A percentile compares a stretch with the other conserved stretches of the same genome.
These are phyloP conservation scores for Camponotus fellah DNA, from an alignment of 2,888 invertebrate species.

Conservation along the genomic window DNA sequence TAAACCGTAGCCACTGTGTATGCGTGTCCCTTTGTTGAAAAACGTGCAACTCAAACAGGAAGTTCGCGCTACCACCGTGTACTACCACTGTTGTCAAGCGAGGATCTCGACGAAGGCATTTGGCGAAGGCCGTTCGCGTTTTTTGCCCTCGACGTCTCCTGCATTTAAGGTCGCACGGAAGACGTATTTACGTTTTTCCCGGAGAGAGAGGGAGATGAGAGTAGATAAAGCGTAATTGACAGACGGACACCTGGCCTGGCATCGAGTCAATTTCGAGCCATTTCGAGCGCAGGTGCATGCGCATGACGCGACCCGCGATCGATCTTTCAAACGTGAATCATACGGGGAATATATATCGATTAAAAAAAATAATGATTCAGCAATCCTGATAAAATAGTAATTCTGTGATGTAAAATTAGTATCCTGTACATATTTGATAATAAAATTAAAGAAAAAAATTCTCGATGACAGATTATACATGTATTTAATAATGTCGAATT, in stretches of 20 bases:
- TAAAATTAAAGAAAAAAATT: neutral
- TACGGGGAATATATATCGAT: slow-evolving; percentile 23
- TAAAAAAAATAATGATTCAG: neutral
- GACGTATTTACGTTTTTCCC: neutral
- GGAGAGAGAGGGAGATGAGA: too few relatives aligned
- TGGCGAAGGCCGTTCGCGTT: neutral
- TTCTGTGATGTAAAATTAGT: neutral
- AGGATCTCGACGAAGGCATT: slow-evolving; percentile 46
- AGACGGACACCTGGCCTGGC: too few relatives aligned
- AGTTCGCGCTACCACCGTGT: slow-evolving; percentile 65
- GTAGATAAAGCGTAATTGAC: neutral
- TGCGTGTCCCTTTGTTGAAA: slow-evolving; percentile 75
- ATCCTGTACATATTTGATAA: neutral
- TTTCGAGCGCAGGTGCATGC: neutral
- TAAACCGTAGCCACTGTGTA: slow-evolving; percentile 78
- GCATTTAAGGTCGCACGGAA: neutral
- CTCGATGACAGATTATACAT: too few relatives aligned
- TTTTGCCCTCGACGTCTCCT: neutral
- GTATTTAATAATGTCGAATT: too few relatives aligned
- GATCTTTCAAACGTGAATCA: slow-evolving; percentile 40
- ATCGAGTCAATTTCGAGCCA: neutral
- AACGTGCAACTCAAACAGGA: slow-evolving; percentile 83
- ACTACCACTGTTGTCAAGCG: slow-evolving; percentile 60
- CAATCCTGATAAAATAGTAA: neutral
- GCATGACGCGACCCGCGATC: slow-evolving; percentile 15